Base-by-base conservation (phyloP, 2,888 invertebrate genomes). In the Trissoscelio sp. region DNA sequence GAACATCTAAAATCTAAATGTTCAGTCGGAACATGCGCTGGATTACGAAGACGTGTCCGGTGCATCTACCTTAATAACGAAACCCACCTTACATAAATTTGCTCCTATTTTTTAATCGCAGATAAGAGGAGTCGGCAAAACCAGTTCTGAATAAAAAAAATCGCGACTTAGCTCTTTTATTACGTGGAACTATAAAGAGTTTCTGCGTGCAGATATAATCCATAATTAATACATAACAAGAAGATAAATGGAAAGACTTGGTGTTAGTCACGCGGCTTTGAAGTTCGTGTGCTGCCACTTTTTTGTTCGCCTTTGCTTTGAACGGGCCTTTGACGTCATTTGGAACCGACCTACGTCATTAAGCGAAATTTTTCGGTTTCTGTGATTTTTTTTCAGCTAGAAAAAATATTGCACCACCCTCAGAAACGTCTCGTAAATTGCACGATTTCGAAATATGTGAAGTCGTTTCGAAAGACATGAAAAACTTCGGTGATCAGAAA, bases 161-260 rank as follows among this genome's bases (percentile, higher is more conserved):
- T n/a, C 14, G 6, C 51, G 51, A 28, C 2, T 51, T n/a, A 9
- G 20, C 5, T 34, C 39, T 60, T 60, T 60, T 60, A 62, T 44
- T 46, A n/a, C 44, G 46, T 46, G 16, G 44, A 46, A 16, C 31
- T 46, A 62, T 62, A 62, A 62, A 60, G 46, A 6, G 16, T 20
- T 18, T 31, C 18, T 62, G 7, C 6, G 31, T 2, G 31, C 39
- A 39, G 18, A 62, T 62, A 31, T 31, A 62, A 46, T 44, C 16
- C 62, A 18, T n/a, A 39, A 44, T 62, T 62, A 62, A 62, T 62
- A 62, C 28, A 46, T 62, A 62, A 46, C 31, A 16, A 46, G 18
- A 9, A 42, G 42, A 60, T 42, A 60, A 60, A 60, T n/a, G 60
- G 4, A 24, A 42, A 42, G 60, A 42, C 28, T 22, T 14, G 57